Evolutionary conservation across 2,888 invertebrate genomes (phyloP).

Genomic region (Tetramorium bicarinatum): DNA sequence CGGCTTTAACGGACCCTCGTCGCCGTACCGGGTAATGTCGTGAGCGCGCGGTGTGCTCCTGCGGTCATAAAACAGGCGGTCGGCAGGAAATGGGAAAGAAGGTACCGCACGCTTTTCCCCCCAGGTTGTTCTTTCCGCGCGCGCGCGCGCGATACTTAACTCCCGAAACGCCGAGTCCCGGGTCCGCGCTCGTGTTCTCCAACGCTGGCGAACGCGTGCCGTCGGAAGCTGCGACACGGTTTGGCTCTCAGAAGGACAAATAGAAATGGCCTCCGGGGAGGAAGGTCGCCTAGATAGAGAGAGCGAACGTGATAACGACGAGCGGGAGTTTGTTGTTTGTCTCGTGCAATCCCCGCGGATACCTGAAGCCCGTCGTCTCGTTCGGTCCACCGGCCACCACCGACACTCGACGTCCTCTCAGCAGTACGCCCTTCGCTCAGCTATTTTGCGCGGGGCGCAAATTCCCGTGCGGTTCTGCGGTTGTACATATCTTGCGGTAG

Average conservation of each 20-base stretch:
- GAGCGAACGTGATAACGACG: constrained; percentile 81
- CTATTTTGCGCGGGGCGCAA: constrained; percentile 21
- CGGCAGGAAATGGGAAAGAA: constrained; percentile 56
- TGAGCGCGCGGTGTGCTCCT: constrained; percentile 72
- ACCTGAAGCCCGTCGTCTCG: constrained; percentile 48
- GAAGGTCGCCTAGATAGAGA: constrained; percentile 65
- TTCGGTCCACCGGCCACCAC: constrained; percentile 54
- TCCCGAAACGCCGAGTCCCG: background rate
- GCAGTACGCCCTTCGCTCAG: constrained; percentile 35
- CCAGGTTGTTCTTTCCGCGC: constrained; percentile 32
- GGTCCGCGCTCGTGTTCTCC: constrained; percentile 65
- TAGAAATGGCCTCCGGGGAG: constrained; percentile 80
- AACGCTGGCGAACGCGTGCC: constrained; percentile 77
- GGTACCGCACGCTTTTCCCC: constrained; percentile 36
- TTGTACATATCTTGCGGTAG: constrained; percentile 26
- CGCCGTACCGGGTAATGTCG: constrained; percentile 63
- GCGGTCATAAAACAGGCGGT: constrained; percentile 79
- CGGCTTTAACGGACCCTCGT: constrained; percentile 50
- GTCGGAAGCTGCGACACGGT: constrained; percentile 83
- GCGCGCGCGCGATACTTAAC: constrained; percentile 3
- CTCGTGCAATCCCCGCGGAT: constrained; percentile 67
- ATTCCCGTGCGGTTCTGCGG: background rate
- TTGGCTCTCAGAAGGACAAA: constrained; percentile 85
- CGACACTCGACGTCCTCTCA: constrained; percentile 65
- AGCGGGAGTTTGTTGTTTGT: constrained; percentile 79